Conservation (phyloP, 2,797 vertebrate genomes). For the Emys orbicularis region DNA sequence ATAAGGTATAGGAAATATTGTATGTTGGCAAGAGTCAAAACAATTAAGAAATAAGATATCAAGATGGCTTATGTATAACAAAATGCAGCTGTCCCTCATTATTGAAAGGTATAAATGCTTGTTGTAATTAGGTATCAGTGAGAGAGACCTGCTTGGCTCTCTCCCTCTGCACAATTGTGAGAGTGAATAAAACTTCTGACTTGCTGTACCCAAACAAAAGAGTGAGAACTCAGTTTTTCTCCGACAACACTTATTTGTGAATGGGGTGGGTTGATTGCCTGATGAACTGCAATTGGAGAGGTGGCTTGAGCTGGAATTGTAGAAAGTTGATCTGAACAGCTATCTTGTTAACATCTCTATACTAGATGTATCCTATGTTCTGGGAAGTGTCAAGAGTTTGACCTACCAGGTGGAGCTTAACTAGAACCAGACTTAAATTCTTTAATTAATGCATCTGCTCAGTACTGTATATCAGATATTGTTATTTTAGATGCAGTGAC, state of each 20-base stretch:
- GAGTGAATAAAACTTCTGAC: too few relatives aligned
- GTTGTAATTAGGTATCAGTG: too few relatives aligned
- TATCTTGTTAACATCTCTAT: accelerated
- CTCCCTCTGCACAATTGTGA: too few relatives aligned
- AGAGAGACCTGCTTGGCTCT: too few relatives aligned
- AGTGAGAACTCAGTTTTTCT: too few relatives aligned
- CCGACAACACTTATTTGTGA: neutral
- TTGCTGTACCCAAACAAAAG: too few relatives aligned
- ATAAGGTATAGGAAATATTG: too few relatives aligned
- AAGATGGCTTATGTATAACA: too few relatives aligned
- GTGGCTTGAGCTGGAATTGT: neutral
- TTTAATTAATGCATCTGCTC: accelerated
- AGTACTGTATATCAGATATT: accelerated
- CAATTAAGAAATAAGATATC: too few relatives aligned
- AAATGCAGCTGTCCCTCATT: too few relatives aligned
- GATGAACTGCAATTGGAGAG: neutral
- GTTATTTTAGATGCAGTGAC: accelerated
- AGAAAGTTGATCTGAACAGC: neutral
- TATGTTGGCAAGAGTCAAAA: too few relatives aligned
- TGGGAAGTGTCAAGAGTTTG: neutral
- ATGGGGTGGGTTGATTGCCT: accelerated
- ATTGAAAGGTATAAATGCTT: too few relatives aligned
- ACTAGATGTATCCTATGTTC: neutral
- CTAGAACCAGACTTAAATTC: neutral
- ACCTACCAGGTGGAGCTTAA: neutral